Conservation (phyloP, 2,797 vertebrate species). For the Eulemur albifrons region DNA sequence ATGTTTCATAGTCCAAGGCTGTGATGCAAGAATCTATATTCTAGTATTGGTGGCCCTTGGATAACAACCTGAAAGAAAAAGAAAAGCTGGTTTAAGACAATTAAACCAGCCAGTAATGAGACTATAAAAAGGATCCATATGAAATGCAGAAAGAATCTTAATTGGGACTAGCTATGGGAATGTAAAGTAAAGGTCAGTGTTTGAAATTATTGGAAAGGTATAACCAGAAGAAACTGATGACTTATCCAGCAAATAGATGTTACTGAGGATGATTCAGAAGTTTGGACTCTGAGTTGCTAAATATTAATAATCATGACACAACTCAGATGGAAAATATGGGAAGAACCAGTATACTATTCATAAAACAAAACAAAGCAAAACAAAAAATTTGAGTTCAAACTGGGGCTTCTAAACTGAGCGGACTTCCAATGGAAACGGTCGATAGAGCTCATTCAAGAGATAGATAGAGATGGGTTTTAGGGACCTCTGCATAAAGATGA, state of each 20-base stretch:
- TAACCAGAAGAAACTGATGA: neutral
- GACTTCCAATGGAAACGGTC: neutral
- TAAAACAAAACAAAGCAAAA: neutral
- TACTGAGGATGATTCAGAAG: neutral
- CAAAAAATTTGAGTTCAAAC: neutral
- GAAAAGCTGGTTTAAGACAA: neutral
- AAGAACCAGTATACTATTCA: neutral
- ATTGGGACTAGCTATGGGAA: neutral
- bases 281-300: neutral
- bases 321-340: neutral
- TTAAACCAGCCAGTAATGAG: neutral
- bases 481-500: neutral
- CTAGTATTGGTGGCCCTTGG: neutral
- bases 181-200: neutral
- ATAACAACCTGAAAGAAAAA: neutral
- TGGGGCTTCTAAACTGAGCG: neutral
- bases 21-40: neutral
- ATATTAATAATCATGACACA: neutral
- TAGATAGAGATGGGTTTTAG: neutral
- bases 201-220: neutral
- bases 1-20: neutral
- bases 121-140: neutral
- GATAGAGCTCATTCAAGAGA: neutral
- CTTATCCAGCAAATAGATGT: neutral
- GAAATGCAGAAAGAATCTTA: neutral